A percentile compares a stretch with the other conserved stretches of the same genome.
Evolutionary conservation across 2,797 vertebrate genomes (phyloP).

Genomic region (Oreochromis mossambicus): DNA sequence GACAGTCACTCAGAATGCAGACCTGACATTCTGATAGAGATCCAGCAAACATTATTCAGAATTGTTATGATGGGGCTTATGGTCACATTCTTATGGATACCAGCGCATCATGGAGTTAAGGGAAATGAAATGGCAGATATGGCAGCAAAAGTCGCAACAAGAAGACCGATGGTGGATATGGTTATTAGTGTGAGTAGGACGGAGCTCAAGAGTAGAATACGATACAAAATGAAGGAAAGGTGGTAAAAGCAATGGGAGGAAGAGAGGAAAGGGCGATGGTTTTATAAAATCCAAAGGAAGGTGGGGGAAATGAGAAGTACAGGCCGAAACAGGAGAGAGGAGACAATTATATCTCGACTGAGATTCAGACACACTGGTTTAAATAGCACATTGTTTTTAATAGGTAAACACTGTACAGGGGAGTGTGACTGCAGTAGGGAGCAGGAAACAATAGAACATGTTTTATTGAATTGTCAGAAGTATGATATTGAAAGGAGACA

Average conservation of each 20-base stretch:
- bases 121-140: no score
- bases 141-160: no score
- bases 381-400: not conserved
- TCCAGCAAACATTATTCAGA: no score
- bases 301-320: not conserved
- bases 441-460: not conserved
- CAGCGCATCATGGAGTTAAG: no score
- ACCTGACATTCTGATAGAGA: no score
- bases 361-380: not conserved
- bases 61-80: no score
- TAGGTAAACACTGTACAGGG: not conserved
- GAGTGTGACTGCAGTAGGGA: not conserved
- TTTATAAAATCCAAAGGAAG: not conserved
- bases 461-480: not conserved
- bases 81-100: no score
- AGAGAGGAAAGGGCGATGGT: accelerated
- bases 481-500: not conserved
- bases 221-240: no score
- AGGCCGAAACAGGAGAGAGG: accelerated
- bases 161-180: accelerated
- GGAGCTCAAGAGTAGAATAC: no score
- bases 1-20: no score
- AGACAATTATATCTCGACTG: not conserved
- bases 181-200: no score
- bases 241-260: no score